A percentile compares a stretch with the other conserved stretches of the same genome.
Evolutionary conservation across 2,797 vertebrate species (phyloP).

Genomic region (Phataginus tetradactyla): DNA sequence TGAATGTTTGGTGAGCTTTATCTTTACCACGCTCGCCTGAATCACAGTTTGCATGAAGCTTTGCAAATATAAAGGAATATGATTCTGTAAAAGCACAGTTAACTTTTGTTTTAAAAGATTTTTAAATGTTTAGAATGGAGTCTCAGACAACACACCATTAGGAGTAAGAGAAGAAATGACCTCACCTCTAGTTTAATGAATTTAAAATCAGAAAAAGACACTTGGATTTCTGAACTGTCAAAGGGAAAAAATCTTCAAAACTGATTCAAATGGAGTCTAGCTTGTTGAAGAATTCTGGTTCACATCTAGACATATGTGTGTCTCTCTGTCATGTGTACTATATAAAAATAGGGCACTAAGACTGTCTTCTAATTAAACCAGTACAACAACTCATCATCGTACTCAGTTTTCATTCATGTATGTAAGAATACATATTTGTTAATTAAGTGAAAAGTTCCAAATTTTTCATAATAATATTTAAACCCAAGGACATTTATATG

Average conservation of each 20-base stretch:
- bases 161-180: not conserved
- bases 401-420: not conserved
- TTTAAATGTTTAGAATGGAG: not conserved
- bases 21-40: not conserved
- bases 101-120: not conserved
- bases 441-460: not conserved
- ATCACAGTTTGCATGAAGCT: not conserved
- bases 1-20: not conserved
- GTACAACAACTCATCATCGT: not conserved
- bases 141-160: not conserved
- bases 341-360: not conserved
- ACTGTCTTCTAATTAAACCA: not conserved
- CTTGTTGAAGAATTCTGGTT: not conserved
- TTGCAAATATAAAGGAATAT: not conserved
- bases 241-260: not conserved
- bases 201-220: not conserved
- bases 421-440: not conserved
- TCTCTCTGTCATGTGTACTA: not conserved
- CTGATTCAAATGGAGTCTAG: not conserved
- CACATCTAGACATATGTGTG: not conserved
- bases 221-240: not conserved
- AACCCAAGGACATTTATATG: not conserved
- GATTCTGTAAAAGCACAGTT: not conserved
- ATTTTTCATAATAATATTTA: not conserved
- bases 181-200: not conserved